Conservation (phyloP, 2,888 invertebrate species). For the Kryphioiulus occultus region DNA sequence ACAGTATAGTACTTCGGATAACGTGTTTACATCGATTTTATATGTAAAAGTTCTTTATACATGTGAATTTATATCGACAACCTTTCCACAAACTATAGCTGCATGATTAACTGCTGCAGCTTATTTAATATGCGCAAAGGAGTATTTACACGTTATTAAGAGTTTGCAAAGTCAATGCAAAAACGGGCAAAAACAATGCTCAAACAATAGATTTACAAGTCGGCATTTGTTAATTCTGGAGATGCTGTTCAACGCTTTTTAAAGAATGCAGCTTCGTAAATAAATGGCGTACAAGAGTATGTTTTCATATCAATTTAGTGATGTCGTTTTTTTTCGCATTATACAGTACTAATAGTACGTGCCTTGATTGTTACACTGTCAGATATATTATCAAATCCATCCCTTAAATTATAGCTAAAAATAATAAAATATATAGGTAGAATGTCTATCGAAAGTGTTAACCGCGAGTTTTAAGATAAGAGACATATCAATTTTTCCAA, state of each 20-base stretch:
- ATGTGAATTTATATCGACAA: background rate
- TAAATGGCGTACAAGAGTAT: too few relatives aligned
- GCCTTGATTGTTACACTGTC: too few relatives aligned
- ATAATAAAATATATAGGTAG: too few relatives aligned
- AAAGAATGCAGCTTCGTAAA: background rate
- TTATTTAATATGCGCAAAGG: background rate
- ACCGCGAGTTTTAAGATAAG: too few relatives aligned
- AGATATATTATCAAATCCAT: too few relatives aligned
- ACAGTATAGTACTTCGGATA: background rate
- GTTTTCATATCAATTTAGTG: too few relatives aligned
- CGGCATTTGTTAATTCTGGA: background rate
- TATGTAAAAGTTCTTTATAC: constrained; percentile 5
- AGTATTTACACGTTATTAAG: background rate
- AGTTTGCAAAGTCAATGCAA: background rate
- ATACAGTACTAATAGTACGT: too few relatives aligned
- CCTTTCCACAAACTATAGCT: background rate
- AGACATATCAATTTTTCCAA: too few relatives aligned
- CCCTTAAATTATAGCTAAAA: too few relatives aligned
- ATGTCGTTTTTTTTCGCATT: too few relatives aligned
- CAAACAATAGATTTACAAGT: background rate
- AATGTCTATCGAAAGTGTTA: too few relatives aligned
- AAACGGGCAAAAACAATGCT: background rate
- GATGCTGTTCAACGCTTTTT: background rate
- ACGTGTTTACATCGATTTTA: background rate
- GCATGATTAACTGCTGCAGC: background rate